Conservation (phyloP, 2,888 invertebrate genomes). For the Eurytoma adleriae region DNA sequence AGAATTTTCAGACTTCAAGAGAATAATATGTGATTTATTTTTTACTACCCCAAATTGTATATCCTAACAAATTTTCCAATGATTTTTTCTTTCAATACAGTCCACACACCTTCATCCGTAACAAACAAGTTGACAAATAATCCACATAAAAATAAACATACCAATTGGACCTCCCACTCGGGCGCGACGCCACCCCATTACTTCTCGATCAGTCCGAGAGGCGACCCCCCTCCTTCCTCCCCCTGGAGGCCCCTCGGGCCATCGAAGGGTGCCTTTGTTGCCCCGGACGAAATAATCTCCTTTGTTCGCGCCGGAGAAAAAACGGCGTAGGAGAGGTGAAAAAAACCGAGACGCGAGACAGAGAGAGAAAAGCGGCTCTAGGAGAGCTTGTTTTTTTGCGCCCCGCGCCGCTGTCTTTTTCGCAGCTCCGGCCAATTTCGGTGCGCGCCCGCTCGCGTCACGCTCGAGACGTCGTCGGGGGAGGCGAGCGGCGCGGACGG, state of each 20-base stretch:
- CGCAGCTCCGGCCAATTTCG: conserved; percentile 46
- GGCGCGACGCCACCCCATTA: not conserved
- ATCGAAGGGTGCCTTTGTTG: conserved; percentile 30
- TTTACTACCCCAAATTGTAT: no score
- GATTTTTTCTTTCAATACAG: not conserved
- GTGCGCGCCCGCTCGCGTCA: conserved; percentile 23
- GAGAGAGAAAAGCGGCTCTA: conserved; percentile 4
- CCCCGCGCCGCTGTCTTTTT: conserved; percentile 32
- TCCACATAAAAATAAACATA: conserved; percentile 27
- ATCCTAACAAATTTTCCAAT: not conserved
- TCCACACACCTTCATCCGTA: not conserved
- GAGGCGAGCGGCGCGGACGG: not conserved
- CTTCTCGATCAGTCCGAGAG: conserved; percentile 3
- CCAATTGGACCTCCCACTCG: not conserved
- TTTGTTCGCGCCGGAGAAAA: conserved; percentile 42
- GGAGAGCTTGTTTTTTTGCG: conserved; percentile 7
- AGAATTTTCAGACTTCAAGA: no score
- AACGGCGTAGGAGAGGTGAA: conserved; percentile 12
- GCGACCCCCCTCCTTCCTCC: no score
- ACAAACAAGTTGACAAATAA: conserved; percentile 3
- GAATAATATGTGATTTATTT: no score
- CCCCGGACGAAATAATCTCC: conserved; percentile 53
- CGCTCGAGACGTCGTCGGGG: not conserved
- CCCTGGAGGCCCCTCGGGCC: conserved; percentile 5
- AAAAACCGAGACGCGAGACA: conserved; percentile 8